Conservation (phyloP, 2,797 vertebrate species). For the Echeneis naucrates region DNA sequence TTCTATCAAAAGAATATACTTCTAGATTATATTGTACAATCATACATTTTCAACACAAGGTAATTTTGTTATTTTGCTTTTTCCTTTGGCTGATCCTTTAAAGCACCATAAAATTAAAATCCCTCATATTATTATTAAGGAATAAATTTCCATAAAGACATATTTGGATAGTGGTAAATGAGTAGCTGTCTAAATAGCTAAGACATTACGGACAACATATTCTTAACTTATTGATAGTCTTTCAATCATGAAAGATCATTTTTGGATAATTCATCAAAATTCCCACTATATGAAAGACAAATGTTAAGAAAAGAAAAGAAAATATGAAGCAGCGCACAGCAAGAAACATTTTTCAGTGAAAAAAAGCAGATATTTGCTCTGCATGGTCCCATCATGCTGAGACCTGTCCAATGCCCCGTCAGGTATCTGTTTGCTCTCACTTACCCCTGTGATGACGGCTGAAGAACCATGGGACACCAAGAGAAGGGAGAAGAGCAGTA, state of each 20-base stretch:
- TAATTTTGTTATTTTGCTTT: not conserved
- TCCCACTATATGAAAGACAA: too few species aligned
- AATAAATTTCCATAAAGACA: not conserved
- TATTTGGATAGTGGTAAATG: not conserved
- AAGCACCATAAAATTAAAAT: not conserved
- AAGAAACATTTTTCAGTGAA: not conserved
- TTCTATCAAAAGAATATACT: not conserved
- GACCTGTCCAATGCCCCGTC: accelerated
- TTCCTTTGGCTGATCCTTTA: not conserved
- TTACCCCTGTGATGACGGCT: conserved; percentile 87
- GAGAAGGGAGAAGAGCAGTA: conserved; percentile 72
- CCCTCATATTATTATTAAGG: not conserved
- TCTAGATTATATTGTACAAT: not conserved
- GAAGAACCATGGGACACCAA: conserved; percentile 76
- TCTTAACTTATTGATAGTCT: not conserved
- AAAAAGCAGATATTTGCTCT: not conserved
- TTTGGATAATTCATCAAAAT: not conserved
- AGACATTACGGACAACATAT: not conserved
- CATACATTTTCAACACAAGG: not conserved
- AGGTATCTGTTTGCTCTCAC: conserved; percentile 52
- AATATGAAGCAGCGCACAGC: not conserved
- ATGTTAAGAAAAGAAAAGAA: not conserved
- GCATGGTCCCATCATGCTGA: not conserved
- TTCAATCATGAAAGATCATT: not conserved
- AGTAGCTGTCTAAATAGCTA: not conserved